Percentiles rank a stretch among this genome's conserved stretches.
Conservation (phyloP, 1,140 invertebrate species). For the Drosophila arizonae region DNA sequence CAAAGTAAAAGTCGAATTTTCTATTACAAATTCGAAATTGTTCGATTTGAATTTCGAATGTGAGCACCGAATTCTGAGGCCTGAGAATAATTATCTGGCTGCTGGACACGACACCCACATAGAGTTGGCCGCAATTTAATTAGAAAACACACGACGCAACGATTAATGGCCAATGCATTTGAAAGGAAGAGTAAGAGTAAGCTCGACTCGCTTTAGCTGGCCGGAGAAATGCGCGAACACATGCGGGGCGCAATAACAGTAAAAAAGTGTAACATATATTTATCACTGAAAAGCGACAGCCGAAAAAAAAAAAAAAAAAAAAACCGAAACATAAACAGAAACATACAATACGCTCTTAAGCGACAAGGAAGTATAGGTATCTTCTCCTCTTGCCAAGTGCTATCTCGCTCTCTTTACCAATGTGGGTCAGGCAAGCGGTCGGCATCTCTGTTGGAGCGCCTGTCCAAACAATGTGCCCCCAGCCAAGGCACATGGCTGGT, state of each 20-base stretch:
- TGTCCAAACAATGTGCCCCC: conserved; percentile 51
- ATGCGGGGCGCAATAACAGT: conserved; percentile 53
- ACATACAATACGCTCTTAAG: background rate
- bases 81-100: conserved; percentile 45
- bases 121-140: conserved; percentile 50
- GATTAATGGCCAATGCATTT: conserved; percentile 50
- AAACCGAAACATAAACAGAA: conserved; percentile 1
- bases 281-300: conserved; percentile 54
- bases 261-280: conserved; percentile 59
- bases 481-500: conserved; percentile 20
- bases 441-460: conserved; percentile 44
- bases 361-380: conserved; percentile 28
- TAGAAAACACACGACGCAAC: conserved; percentile 51
- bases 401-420: conserved; percentile 9
- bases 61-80: conserved; percentile 29
- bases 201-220: background rate
- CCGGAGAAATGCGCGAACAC: conserved; percentile 39
- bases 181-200: conserved; percentile 43
- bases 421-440: conserved; percentile 48
- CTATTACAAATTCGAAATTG: background rate
- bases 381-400: conserved; percentile 14
- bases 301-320: conserved; percentile 23
- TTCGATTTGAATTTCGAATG: conserved; percentile 2
- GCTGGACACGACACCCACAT: conserved; percentile 40
- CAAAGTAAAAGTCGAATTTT: conserved; percentile 49